These are phyloP conservation scores for Helarctos malayanus DNA, from an alignment of 2,797 vertebrate genomes.

Conservation along the genomic window DNA sequence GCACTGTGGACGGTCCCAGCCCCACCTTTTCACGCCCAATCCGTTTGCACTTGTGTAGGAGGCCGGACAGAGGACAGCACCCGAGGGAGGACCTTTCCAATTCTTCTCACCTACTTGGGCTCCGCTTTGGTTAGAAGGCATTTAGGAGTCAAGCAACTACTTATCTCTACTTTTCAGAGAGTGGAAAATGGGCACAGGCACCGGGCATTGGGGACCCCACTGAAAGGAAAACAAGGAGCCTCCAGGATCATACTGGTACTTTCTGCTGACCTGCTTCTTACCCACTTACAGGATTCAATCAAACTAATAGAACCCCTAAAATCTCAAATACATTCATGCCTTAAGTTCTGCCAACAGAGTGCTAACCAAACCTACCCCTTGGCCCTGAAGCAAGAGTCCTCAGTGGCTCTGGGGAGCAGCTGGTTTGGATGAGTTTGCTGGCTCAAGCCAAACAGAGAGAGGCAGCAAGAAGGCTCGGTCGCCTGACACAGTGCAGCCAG, in stretches of 20 bases:
- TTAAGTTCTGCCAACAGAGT: background rate
- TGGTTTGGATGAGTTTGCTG: background rate
- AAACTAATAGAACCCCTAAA: background rate
- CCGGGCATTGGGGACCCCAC: background rate
- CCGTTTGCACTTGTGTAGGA: background rate
- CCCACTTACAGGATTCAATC: background rate
- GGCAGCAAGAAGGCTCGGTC: background rate
- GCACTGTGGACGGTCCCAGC: background rate
- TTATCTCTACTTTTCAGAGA: conserved; percentile 16
- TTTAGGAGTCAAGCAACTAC: conserved; percentile 23
- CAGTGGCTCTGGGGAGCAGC: background rate
- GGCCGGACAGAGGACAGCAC: background rate
- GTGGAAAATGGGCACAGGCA: background rate
- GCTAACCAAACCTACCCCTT: background rate
- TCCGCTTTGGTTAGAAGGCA: background rate
- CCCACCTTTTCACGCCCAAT: background rate
- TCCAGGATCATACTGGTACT: background rate
- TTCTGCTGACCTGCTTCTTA: background rate
- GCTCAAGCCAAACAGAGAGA: background rate
- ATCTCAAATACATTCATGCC: background rate
- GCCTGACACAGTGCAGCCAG: background rate
- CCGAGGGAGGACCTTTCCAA: background rate
- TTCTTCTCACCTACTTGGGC: background rate
- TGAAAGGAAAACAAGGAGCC: background rate
- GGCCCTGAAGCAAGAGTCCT: background rate